Base-by-base conservation (phyloP, 1,140 invertebrate genomes). In the Pseudoatta argentina region DNA sequence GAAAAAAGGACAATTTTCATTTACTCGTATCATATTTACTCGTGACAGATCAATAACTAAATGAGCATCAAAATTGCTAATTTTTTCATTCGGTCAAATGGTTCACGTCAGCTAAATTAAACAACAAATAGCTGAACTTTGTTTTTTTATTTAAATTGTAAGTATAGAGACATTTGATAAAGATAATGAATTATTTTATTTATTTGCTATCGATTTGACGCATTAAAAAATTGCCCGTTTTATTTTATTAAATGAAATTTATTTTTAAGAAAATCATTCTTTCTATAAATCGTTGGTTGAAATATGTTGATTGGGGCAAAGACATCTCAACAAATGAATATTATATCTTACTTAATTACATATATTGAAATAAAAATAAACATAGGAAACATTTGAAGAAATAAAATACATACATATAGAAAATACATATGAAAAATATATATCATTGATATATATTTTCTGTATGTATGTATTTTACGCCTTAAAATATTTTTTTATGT, bases 1-100 rank as follows among this genome's bases (percentile, higher is more conserved):
- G 93, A 3, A 57, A 78, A 24, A 77, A 63, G 34, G 6, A 8
- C 7, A 14, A 24, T 75, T 63, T 24, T 61, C 30, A 53, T 81
- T 55, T 71, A 3, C 18, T 55, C 8, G 10, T n/a, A 24, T 24
- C 24, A 75, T 61, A 53, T 81, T 55, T 71, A 3, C 18, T 55
- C 8, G 16, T n/a, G 27, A 61, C 55, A 14, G 7, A 48, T 77
- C 4, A 48, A 63, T 12, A 77, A 48, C 0, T 64, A 48, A 77
- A 64, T 6, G 6, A 59, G 30, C 14, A 30, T 4, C 12, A 63
- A 44, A 59, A 63, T 76, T 24, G 16, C 7, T 44, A 39, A 59
- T 76, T 76, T 39, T 59, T 14, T 59, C 21, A 34, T 18, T 34
- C 21, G 18, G 16, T 5, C 63, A 6, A 66, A 61, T 61, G 10